These are phyloP conservation scores for Polydrusus tereticollis DNA, from an alignment of 2,888 invertebrate species.

Conservation along the genomic window DNA sequence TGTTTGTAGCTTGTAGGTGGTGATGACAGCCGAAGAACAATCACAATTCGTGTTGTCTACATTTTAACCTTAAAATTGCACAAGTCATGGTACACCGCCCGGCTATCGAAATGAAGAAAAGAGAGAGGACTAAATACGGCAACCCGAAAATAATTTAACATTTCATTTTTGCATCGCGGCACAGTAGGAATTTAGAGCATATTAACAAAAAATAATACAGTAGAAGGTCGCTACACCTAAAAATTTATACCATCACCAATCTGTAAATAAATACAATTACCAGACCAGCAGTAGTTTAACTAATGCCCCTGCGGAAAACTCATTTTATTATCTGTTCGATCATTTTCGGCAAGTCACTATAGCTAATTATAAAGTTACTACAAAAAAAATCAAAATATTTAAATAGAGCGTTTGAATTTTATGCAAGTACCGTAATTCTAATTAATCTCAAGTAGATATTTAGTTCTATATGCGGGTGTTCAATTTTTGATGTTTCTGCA, in stretches of 20 bases:
- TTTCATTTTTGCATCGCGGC: not conserved
- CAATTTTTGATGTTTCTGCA: no score
- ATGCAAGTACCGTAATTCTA: conserved; percentile 4
- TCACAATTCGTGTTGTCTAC: no score
- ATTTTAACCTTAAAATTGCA: no score
- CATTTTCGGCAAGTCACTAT: conserved; percentile 38
- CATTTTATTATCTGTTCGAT: conserved; percentile 34
- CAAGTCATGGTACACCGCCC: not conserved
- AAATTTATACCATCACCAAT: conserved; percentile 16
- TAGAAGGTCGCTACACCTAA: conserved; percentile 41
- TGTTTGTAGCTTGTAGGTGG: no score
- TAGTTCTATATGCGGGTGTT: no score
- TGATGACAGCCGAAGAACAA: no score
- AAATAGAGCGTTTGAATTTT: conserved; percentile 26
- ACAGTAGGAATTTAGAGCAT: not conserved
- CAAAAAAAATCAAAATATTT: conserved; percentile 22
- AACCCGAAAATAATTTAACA: not conserved
- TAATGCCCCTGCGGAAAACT: conserved; percentile 30
- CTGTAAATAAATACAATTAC: conserved; percentile 18
- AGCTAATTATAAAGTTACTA: conserved; percentile 45
- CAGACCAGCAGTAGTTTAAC: conserved; percentile 22
- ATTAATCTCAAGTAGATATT: no score
- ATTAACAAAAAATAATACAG: conserved; percentile 11
- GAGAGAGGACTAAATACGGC: not conserved
- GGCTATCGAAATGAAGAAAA: not conserved